phyloP scores from a whole-genome alignment of 2,797 vertebrate species.

The Liparis tanakae region DNA sequence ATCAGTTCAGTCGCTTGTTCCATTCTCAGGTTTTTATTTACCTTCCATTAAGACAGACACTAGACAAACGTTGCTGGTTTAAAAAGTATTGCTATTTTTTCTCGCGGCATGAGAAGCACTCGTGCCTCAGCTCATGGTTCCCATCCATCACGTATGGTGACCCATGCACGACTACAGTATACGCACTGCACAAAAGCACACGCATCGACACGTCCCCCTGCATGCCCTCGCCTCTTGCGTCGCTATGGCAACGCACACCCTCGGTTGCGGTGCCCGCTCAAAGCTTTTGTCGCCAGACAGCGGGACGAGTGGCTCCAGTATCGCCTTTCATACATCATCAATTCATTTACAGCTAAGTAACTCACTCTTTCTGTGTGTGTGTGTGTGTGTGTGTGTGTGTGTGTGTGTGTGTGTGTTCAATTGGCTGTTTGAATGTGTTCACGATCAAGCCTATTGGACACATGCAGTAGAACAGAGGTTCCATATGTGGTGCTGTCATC shows the following conservation, averaged over 20 bases:
- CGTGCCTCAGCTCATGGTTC: constrained; percentile 33
- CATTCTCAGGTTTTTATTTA: constrained; percentile 35
- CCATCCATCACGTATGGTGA: constrained; percentile 55
- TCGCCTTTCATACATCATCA: constrained; percentile 63
- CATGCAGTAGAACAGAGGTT: constrained; percentile 40
- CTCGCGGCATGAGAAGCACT: constrained; percentile 32
- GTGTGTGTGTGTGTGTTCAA: constrained; percentile 1
- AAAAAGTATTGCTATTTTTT: constrained; percentile 39
- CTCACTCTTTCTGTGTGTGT: neutral
- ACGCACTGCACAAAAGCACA: constrained; percentile 1
- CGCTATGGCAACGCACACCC: constrained; percentile 33
- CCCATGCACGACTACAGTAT: neutral
- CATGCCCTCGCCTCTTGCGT: constrained; percentile 31
- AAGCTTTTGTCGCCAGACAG: constrained; percentile 58
- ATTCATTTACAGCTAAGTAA: constrained; percentile 32
- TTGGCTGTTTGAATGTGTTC: constrained; percentile 4
- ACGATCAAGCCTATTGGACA: constrained; percentile 19
- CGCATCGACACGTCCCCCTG: constrained; percentile 16
- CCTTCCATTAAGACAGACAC: constrained; percentile 23
- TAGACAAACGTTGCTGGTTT: constrained; percentile 28
- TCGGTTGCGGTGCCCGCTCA: constrained; percentile 66
- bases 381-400: constrained; percentile 18
- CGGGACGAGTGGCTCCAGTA: constrained; percentile 56
- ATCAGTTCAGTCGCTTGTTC: constrained; percentile 7
- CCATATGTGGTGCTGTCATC: constrained; percentile 53